Base-by-base conservation (phyloP, 2,888 invertebrate genomes). In the Ditylenchus weischeri region DNA sequence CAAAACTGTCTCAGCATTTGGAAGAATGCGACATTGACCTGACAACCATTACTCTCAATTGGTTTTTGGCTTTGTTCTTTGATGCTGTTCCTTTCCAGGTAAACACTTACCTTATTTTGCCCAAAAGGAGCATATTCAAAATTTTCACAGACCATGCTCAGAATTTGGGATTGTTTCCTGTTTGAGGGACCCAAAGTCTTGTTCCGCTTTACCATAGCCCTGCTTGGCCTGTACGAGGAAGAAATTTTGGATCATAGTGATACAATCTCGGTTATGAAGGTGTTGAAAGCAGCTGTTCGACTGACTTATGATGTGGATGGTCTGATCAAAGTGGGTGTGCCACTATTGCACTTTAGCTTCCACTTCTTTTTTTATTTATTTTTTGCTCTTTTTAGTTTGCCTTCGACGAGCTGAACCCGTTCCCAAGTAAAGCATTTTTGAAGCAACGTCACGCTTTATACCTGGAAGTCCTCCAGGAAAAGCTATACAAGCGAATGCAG, bases 121-220 rank as follows among this genome's bases (percentile, higher is more conserved):
- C n/a, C 38, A n/a, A n/a, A 6, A 64, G 36, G 11, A 21, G 11
- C 13, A 60, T n/a, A 60, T 0, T 58, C 0, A 0, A n/a, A 43
- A 10, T 5, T 47, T 58, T 3, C 29, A n/a, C 49, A 69, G 66
- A 69, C 66, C 38, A 69, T 69, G 69, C 68, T 69, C 29, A 79
- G 86, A n/a, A 84, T 87, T 35, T 87, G 87, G 87, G 87, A 87
- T 78, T 86, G 86, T 70, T 87, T 87, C 76, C 78, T 87, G 59
- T 76, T 86, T 59, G 87, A 87, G 76, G 87, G 87, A 13, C 86
- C 86, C 10, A 87, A 87, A 76, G 85, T 86, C 62, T 77, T 86
- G 66, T 86, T 87, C 75, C 84, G 86, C 8, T 86, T 86, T 76
- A 80, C 86, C 8, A 75, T 86, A 67, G 85, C 85, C 47, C 82